Base-by-base conservation (phyloP, 1,140 invertebrate species). In the Apis cerana region DNA sequence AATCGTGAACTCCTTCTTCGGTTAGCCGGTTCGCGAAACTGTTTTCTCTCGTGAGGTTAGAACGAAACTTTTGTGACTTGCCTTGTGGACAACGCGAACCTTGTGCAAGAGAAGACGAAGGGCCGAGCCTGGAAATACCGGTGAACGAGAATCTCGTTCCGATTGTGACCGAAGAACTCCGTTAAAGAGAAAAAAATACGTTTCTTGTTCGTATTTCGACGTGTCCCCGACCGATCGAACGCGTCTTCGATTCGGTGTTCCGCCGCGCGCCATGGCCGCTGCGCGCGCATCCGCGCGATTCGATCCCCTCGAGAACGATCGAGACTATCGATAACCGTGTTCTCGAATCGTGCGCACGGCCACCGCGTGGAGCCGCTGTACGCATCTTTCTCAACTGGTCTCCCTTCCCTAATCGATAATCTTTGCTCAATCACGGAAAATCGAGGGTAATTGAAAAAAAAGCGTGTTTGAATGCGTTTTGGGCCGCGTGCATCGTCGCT, bases 361-460 rank as follows among this genome's bases (percentile, higher is more conserved):
- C 67, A 69, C 56, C 33, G 52, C 54, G 52, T 27, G 79, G 54
- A 23, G 19, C 33, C 52, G 43, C 23, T 68, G 43, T 50, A 69
- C 54, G 54, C 54, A 43, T 48, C 33, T 70, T 43, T 75, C 58
- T 86, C 75, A 71, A 70, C 50, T 72, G 85, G 75, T 87, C 54
- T 64, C 48, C 67, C 48, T 74, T 71, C 80, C 17, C 79, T 86
- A 87, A 87, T 87, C 80, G 75, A 86, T 87, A 86, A 87, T 87
- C 78, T 88, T 88, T 88, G 85, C 86, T 87, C 86, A 87, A 88
- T 88, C 83, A 77, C 84, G 80, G 83, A 82, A 74, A 84, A 87
- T 84, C 78, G 86, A 88, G 74, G 75, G 87, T 80, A 78, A 83
- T 59, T 56, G 56, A 77, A 33, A 33, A 48, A 77, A 4, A 33